Evolutionary conservation across 2,797 vertebrate genomes (phyloP), one percentile per base, ranked within the genome.

Genomic region (Pipistrellus pipistrellus): DNA sequence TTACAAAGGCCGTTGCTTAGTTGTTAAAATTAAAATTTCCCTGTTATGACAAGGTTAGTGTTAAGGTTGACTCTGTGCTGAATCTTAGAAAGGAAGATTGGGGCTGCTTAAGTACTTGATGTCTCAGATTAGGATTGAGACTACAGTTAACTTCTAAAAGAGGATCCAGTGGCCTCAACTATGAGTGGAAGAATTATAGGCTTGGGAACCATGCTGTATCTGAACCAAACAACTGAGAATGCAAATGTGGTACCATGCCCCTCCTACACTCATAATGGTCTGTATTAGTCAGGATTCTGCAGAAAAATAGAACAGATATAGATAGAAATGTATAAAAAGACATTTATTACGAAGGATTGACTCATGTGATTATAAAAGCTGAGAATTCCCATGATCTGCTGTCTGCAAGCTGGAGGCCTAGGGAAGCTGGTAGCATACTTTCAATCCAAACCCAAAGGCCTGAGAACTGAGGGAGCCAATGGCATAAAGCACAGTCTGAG

Each of bases 1-100:
- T 73, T 55, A 9, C 62, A 90, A 41, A 83, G n/a, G 9, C 32
- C 64, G 59, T 78, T 53, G 32, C 71, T 38, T 69, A 59, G 41
- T 68, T 85, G 30, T 93, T 64, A 82, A 96, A 86, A 77, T 76
- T 92, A 89, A 51, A 51, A 48, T 38, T 64, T 17, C 8, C 48
- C n/a, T 8, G 1, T 68, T 93, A 23, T 53, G 44, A 72, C 15
- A 59, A 83, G 81, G 62, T 77, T 90, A 30, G 30, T 55, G 38
- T 38, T 51, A 93, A 85, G 86, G 17, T 51, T 55, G 30, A 59
- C 66, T 73, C 48, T 85, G 21, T 64, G 15, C 30, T 86, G 51
- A 66, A 11, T 91, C 62, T 90, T 57, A 64, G 71, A 78, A 77
- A 68, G 44, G 38, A 93, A 30, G 14, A 66, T 46, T 38, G 53